Percentiles rank a stretch among this genome's conserved stretches.
These are phyloP conservation scores for Ostrea edulis DNA, from an alignment of 1,140 invertebrate species.

Conservation along the genomic window DNA sequence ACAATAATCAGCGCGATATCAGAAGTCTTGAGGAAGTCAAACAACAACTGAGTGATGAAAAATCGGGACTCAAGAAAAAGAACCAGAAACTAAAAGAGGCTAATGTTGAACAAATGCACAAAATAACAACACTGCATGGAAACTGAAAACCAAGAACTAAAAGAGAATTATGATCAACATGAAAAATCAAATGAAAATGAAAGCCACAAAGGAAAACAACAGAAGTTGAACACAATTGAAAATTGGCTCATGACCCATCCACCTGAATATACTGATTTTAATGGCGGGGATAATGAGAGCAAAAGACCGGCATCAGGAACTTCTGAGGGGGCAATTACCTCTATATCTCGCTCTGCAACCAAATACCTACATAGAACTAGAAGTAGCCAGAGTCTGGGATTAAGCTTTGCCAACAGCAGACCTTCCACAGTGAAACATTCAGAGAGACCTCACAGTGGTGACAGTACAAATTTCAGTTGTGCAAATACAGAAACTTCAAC, in stretches of 20 bases:
- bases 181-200: background rate
- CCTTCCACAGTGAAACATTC: background rate
- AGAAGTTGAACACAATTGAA: background rate
- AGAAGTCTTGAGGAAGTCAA: background rate
- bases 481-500: background rate
- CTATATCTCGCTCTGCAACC: background rate
- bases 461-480: background rate
- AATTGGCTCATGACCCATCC: background rate
- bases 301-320: background rate
- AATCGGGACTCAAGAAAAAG: background rate
- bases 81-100: background rate
- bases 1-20: background rate
- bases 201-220: background rate
- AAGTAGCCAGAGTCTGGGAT: background rate
- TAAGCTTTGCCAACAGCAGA: background rate
- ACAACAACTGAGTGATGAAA: slow-evolving; percentile 10
- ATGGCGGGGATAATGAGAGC: background rate
- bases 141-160: background rate
- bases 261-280: background rate
- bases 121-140: background rate
- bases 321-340: background rate
- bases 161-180: background rate
- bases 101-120: background rate
- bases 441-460: background rate
- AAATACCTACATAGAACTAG: background rate